Evolutionary conservation across 2,888 invertebrate species (phyloP).

Genomic region (Synergus umbraculus): DNA sequence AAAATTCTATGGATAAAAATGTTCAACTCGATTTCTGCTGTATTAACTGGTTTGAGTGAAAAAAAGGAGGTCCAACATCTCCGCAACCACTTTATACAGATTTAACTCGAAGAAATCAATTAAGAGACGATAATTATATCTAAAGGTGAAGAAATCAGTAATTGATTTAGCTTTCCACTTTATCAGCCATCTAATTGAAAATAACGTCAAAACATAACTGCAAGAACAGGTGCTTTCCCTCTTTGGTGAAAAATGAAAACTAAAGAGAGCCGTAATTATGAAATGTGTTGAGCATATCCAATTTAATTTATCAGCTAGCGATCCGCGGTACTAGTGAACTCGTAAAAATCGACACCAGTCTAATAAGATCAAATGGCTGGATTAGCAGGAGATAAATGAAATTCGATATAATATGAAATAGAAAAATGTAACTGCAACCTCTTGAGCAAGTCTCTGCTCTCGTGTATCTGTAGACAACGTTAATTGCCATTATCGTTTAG

Average conservation of each 20-base stretch:
- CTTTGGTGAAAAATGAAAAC: not conserved
- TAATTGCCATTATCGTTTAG: conserved; percentile 40
- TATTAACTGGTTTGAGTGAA: too few species aligned
- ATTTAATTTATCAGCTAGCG: not conserved
- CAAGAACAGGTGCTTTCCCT: not conserved
- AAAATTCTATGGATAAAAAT: not conserved
- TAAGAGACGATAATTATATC: not conserved
- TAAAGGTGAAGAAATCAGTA: conserved; percentile 9
- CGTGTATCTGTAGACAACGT: conserved; percentile 35
- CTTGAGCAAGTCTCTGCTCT: not conserved
- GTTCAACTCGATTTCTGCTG: too few species aligned
- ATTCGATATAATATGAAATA: not conserved
- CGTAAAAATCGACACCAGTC: not conserved
- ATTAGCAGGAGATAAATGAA: conserved; percentile 12
- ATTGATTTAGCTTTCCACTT: not conserved
- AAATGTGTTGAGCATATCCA: not conserved
- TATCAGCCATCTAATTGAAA: not conserved
- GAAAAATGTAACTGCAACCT: conserved; percentile 6
- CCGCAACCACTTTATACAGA: not conserved
- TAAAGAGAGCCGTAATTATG: not conserved
- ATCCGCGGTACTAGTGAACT: not conserved
- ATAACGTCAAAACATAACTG: not conserved
- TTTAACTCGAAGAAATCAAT: not conserved
- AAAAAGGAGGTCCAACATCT: too few species aligned
- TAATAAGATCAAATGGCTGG: not conserved